Conservation (phyloP, 2,797 vertebrate species). For the Dermochelys coriacea region DNA sequence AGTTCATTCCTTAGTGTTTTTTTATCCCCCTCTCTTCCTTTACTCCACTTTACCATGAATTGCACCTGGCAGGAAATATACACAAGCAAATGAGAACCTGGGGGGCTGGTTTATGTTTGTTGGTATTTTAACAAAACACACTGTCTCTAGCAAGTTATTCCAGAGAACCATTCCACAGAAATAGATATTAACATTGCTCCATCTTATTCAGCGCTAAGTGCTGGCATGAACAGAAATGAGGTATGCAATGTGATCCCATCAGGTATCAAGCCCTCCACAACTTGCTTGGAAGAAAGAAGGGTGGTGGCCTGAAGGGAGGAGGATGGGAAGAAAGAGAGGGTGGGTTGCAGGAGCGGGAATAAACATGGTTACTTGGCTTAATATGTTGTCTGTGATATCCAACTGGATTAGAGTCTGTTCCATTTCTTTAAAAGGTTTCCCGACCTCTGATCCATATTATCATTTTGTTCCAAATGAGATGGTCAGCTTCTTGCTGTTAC, state of each 20-base stretch:
- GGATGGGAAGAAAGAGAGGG: constrained; percentile 8
- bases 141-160: constrained; percentile 36
- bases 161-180: constrained; percentile 49
- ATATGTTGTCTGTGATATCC: constrained; percentile 39
- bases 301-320: neutral
- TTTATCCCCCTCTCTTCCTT: neutral
- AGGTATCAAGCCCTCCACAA: neutral
- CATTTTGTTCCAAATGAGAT: neutral
- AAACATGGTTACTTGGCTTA: constrained; percentile 52
- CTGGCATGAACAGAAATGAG: neutral
- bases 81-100: neutral
- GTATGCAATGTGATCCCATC: constrained; percentile 7
- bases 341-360: neutral
- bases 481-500: constrained; percentile 19
- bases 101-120: neutral
- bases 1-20: neutral
- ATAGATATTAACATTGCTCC: constrained; percentile 41
- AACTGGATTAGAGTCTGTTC: constrained; percentile 63
- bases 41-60: neutral
- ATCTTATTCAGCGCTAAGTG: constrained; percentile 31
- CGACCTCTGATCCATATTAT: constrained; percentile 16
- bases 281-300: neutral
- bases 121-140: constrained; percentile 58
- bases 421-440: constrained; percentile 49
- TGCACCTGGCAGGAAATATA: constrained; percentile 4